Evolutionary conservation across 2,888 invertebrate genomes (phyloP), one percentile per base, ranked within the genome.

Genomic region (Malthinus flaveolus): DNA sequence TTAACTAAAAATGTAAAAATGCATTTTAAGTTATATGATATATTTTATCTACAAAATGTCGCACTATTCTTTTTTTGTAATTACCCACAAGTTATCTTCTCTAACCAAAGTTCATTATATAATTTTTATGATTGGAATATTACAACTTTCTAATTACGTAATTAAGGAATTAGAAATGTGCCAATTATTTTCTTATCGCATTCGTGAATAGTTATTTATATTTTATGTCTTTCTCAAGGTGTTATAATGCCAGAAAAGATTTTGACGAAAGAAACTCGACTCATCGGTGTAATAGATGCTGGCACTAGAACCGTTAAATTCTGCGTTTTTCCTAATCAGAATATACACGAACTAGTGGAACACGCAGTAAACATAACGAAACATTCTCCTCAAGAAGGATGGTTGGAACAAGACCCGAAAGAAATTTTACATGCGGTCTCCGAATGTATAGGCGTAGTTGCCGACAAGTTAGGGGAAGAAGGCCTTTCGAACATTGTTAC

Each of bases 221-320:
- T 23, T 23, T 23, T 23, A 3, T 23, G 23, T 23, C 1, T 42
- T 9, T 7, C 23, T 42, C 9, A 42, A 42, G 39, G 39, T 42
- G 3, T 42, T 31, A 56, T 13, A 7, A 56, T 51, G 51, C 32
- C 56, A n/a, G 51, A 47, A 42, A 33, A 23, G n/a, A 56, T 52
- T 23, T 67, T 62, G 35, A 71, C 39, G 15, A 23, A 42, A n/a
- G 15, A 10, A 1, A 12, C 10, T 1, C 39, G 71, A 12, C 80
- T 96, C 34, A 85, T 98, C 49, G 97, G 94, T 11, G 96, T 95
- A 32, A 91, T 98, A 59, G 96, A 97, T 75, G 95, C 96, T 75
- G 97, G 97, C 62, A 97, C 97, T n/a, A 91, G 93, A 70, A 93
- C 93, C 1, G 75, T 79, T 10, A 70, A 70, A 71, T 78, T 79